Evolutionary conservation across 2,888 invertebrate genomes (phyloP).

Genomic region (Rotaria macrura): DNA sequence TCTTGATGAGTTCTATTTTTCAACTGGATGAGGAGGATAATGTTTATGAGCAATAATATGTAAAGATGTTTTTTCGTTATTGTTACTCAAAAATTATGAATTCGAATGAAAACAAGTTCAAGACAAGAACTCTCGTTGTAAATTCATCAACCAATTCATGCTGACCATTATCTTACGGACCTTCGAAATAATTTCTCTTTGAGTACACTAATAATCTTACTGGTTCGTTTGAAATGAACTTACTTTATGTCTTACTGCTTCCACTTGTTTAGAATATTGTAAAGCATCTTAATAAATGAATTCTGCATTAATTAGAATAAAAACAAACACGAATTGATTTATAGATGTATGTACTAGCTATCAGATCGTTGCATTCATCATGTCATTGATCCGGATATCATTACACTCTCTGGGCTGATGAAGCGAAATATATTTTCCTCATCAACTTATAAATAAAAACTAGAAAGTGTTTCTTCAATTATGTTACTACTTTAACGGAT

Average conservation of each 20-base stretch:
- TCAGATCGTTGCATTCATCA: slow-evolving; percentile 74
- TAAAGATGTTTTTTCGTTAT: too few species aligned
- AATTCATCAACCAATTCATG: too few species aligned
- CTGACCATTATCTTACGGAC: too few species aligned
- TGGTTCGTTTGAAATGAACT: background rate
- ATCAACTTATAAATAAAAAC: slow-evolving; percentile 69
- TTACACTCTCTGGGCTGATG: slow-evolving; percentile 65
- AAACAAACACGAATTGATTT: slow-evolving; percentile 37
- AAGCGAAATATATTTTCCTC: slow-evolving; percentile 72
- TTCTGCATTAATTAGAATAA: background rate
- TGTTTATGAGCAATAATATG: too few species aligned
- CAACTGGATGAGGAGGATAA: too few species aligned
- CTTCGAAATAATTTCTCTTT: too few species aligned
- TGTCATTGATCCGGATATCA: slow-evolving; percentile 70
- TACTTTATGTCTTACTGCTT: slow-evolving; percentile 72
- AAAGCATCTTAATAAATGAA: slow-evolving; percentile 51
- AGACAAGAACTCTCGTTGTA: too few species aligned
- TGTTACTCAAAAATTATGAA: too few species aligned
- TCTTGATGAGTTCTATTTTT: too few species aligned
- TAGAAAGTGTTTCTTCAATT: slow-evolving; percentile 49
- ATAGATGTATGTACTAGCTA: slow-evolving; percentile 72
- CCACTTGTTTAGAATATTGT: slow-evolving; percentile 73
- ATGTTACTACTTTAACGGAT: slow-evolving; percentile 36
- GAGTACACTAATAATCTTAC: background rate
- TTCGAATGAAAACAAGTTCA: too few species aligned